Evolutionary conservation across 2,113 vertebrate species (phyloP), one percentile per base, ranked within the genome.

Genomic region (Acanthisitta chloris): DNA sequence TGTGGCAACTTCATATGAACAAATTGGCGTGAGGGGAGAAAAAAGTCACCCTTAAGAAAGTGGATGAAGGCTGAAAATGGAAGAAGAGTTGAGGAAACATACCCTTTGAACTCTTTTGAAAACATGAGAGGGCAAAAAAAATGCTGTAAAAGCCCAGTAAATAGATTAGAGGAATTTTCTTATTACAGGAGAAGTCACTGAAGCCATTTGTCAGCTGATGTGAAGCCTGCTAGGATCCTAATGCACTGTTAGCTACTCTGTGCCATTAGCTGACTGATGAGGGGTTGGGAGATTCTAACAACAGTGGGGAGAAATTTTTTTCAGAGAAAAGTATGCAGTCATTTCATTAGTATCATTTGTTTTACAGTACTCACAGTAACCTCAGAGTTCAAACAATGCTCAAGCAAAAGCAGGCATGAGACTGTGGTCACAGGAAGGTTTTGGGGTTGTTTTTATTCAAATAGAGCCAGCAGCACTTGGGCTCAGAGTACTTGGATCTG

Each of bases 391-490:
- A 90, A 94, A 94, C 80, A 94, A 92, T 77, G 66, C 77, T 89
- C 12, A 21, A 85, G 88, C 36, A 82, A 79, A 86, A 89, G 86
- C 73, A 92, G 70, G 76, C 62, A 78, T 65, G 59, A 78, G 71
- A 69, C 58, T 82, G 86, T 48, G 64, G 78, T 34, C 81, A 81
- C 84, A 85, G 94, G 89, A 97, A 92, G 78, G 88, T 88, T 93
- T 86, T 43, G 15, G 67, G 45, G 61, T 94, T 94, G 95, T 93
- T 96, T 96, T 90, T 33, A 66, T 93, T 91, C 84, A 80, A 96
- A 91, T 4, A 87, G 70, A 82, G 64, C 83, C 91, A 87, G 80
- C 77, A 74, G 67, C 57, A 59, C 45, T 92, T 21, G 2, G 36
- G 54, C 81, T 79, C 51, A 28, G 80, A 81, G 55, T 87, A 94